Percentiles rank a stretch among this genome's conserved stretches.
These are phyloP conservation scores for Proisotoma minuta DNA, from an alignment of 2,888 invertebrate genomes.

Conservation along the genomic window DNA sequence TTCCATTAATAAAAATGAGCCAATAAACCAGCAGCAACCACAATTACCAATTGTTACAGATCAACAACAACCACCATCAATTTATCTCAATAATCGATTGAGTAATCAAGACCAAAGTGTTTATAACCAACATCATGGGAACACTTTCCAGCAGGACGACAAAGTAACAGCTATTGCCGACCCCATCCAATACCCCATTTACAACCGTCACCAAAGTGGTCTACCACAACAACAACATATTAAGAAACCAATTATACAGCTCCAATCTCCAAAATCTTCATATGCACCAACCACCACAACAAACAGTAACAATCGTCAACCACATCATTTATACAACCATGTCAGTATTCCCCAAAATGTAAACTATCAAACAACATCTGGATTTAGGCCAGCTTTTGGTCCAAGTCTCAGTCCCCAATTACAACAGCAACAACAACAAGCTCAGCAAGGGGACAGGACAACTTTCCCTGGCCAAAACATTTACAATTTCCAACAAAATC, in stretches of 20 bases:
- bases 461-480: slow-evolving; percentile 29
- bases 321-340: slow-evolving; percentile 31
- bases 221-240: slow-evolving; percentile 3
- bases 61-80: slow-evolving; percentile 12
- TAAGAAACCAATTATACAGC: slow-evolving; percentile 25
- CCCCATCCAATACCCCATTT: not conserved
- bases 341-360: slow-evolving; percentile 12
- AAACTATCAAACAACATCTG: slow-evolving; percentile 3
- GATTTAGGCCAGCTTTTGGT: slow-evolving; percentile 43
- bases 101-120: slow-evolving; percentile 21
- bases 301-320: slow-evolving; percentile 20
- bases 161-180: slow-evolving; percentile 17
- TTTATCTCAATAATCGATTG: slow-evolving; percentile 9
- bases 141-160: slow-evolving; percentile 23
- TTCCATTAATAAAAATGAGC: slow-evolving; percentile 3
- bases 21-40: slow-evolving; percentile 20
- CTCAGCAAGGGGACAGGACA: slow-evolving; percentile 27
- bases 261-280: slow-evolving; percentile 29
- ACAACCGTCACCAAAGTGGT: not conserved
- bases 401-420: slow-evolving; percentile 27
- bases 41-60: slow-evolving; percentile 12
- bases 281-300: not conserved
- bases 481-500: slow-evolving; percentile 31
- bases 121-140: slow-evolving; percentile 10
- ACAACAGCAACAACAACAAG: slow-evolving; percentile 6